phyloP scores from a whole-genome alignment of 2,888 invertebrate species.

The Nemotelus pantherinus region DNA sequence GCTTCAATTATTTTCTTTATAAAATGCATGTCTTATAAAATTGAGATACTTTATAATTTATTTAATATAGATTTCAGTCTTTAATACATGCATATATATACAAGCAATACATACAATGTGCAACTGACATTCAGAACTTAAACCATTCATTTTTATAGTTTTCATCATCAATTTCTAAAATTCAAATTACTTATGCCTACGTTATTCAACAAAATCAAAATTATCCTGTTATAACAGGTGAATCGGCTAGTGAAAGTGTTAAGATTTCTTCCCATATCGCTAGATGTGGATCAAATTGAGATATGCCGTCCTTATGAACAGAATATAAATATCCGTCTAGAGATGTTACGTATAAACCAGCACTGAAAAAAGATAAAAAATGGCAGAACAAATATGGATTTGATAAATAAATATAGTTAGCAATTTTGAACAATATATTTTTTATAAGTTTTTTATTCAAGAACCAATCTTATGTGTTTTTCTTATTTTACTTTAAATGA shows the following conservation, averaged over 20 bases:
- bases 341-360: conserved; percentile 17
- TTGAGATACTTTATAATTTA: neutral
- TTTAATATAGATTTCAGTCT: neutral
- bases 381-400: neutral
- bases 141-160: too few relatives aligned
- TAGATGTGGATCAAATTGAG: conserved; percentile 24
- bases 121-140: too few relatives aligned
- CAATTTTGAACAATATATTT: neutral
- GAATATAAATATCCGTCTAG: conserved; percentile 26
- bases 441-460: too few relatives aligned
- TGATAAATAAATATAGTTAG: neutral
- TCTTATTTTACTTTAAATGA: too few relatives aligned
- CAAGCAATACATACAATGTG: neutral
- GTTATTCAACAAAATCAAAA: neutral
- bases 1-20: too few relatives aligned
- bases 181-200: neutral
- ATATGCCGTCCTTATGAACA: conserved; percentile 17
- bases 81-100: neutral
- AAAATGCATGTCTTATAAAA: too few relatives aligned
- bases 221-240: conserved; percentile 31
- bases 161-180: too few relatives aligned
- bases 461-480: too few relatives aligned
- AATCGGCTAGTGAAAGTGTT: conserved; percentile 10
- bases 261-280: conserved; percentile 23
- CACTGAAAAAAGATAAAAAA: conserved; percentile 7